These are phyloP conservation scores for Ispidina lecontei DNA, from an alignment of 2,797 vertebrate genomes.

Conservation along the genomic window DNA sequence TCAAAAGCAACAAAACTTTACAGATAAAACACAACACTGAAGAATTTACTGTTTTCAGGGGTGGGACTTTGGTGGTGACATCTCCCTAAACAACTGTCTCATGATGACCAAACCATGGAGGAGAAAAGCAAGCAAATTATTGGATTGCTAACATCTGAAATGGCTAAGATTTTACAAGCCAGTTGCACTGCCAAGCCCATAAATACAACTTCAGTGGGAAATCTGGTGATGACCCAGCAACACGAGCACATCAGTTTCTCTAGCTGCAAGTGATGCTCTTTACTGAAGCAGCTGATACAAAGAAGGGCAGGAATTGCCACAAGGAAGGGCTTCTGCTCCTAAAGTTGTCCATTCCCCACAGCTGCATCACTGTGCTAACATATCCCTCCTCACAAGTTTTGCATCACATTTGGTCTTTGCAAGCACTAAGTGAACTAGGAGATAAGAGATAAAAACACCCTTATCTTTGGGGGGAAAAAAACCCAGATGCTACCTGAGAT, in stretches of 20 bases:
- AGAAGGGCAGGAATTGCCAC: not conserved
- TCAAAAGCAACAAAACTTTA: not conserved
- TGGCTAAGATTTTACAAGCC: not conserved
- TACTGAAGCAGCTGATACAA: not conserved
- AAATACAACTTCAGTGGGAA: constrained; percentile 32
- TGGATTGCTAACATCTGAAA: constrained; percentile 3
- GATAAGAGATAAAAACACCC: not conserved
- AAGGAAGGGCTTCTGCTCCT: not conserved
- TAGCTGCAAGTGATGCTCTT: not conserved
- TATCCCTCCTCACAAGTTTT: not conserved
- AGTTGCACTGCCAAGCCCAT: constrained; percentile 9
- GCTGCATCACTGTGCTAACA: not conserved
- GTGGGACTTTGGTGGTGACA: not conserved
- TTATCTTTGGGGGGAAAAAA: not conserved
- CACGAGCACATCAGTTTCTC: not conserved
- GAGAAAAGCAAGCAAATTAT: constrained; percentile 1
- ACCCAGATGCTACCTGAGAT: not conserved
- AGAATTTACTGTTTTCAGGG: not conserved
- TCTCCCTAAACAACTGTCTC: not conserved
- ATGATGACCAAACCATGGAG: not conserved
- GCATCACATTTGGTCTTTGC: not conserved
- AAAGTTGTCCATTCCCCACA: not conserved
- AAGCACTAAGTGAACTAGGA: not conserved
- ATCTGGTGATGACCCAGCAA: not conserved
- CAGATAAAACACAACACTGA: not conserved